A percentile compares a stretch with the other conserved stretches of the same genome.
These are phyloP conservation scores for Helogale parvula DNA, from an alignment of 2,113 vertebrate genomes.

Conservation along the genomic window DNA sequence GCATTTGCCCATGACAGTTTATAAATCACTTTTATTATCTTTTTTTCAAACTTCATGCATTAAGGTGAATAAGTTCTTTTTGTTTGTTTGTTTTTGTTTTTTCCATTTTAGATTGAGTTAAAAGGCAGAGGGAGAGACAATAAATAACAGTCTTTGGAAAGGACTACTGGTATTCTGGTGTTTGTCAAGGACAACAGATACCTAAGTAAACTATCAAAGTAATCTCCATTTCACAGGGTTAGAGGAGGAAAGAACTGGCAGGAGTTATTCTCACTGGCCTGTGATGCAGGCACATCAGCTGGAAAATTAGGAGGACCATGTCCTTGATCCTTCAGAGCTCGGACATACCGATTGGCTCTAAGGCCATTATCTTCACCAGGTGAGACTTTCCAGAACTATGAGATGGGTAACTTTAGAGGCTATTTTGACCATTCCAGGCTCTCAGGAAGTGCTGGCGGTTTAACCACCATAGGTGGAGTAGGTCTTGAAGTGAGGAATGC, in stretches of 20 bases:
- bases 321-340: neutral
- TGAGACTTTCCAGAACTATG: neutral
- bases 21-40: neutral
- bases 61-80: neutral
- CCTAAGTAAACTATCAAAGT: neutral
- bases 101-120: neutral
- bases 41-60: neutral
- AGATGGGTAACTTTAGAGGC: neutral
- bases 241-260: neutral
- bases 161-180: neutral
- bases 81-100: neutral
- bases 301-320: accelerated
- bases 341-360: neutral
- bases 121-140: neutral
- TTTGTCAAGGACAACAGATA: neutral
- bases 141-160: neutral
- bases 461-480: neutral
- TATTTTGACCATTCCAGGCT: neutral
- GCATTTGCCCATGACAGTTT: neutral
- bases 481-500: neutral
- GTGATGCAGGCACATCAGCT: neutral
- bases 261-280: neutral
- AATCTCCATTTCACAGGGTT: slow-evolving; percentile 33
- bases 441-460: neutral
- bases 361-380: neutral